These are phyloP conservation scores for Heliconius eleuchia DNA, from an alignment of 1,140 invertebrate species.

Conservation along the genomic window DNA sequence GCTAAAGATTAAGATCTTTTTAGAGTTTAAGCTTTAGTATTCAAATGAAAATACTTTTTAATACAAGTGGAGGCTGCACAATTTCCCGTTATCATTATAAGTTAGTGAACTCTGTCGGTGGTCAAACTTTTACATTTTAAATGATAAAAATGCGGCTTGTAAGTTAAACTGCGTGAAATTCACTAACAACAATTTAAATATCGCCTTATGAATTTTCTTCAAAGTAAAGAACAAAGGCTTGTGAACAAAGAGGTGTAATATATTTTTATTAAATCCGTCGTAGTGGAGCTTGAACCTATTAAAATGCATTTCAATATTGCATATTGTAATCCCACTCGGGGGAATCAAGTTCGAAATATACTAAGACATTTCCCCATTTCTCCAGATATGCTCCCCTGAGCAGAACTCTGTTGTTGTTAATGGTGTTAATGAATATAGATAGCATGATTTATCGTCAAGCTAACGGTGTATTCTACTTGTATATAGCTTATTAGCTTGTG, in stretches of 20 bases:
- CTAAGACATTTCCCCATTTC: not conserved
- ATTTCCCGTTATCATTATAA: conserved; percentile 4
- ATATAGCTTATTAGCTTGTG: too few relatives aligned
- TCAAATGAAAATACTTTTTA: conserved; percentile 3
- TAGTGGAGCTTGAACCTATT: not conserved
- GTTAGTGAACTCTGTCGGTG: not conserved
- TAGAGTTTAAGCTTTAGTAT: not conserved
- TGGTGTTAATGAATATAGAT: too few relatives aligned
- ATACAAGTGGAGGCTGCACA: conserved; percentile 2
- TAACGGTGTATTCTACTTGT: too few relatives aligned
- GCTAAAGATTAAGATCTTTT: not conserved
- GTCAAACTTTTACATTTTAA: conserved; percentile 14
- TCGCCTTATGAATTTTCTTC: not conserved
- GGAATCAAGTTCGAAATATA: not conserved
- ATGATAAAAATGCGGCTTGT: not conserved
- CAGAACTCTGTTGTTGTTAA: too few relatives aligned
- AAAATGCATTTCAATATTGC: not conserved
- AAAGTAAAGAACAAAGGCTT: not conserved
- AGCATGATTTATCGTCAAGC: too few relatives aligned
- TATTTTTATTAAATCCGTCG: conserved; percentile 2
- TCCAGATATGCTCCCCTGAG: too few relatives aligned
- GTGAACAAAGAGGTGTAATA: too few relatives aligned
- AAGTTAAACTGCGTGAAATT: not conserved
- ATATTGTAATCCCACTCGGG: not conserved
- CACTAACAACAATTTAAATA: not conserved